Evolutionary conservation across 2,888 invertebrate species (phyloP), one percentile per base, ranked within the genome.

Genomic region (Tridacna gigas): DNA sequence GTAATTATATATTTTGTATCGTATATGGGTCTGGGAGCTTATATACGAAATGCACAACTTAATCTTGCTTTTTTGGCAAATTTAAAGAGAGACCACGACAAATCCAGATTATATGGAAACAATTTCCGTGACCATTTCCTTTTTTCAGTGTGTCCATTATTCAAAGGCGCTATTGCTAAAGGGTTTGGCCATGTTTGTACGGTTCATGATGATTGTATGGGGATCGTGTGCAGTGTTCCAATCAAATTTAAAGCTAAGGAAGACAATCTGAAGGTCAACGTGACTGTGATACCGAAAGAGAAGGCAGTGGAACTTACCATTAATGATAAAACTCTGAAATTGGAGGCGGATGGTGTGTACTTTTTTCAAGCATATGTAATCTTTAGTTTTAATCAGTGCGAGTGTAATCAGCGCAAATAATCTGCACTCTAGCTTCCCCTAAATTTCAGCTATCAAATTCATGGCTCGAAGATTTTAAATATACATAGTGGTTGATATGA

Each of bases 161-260:
- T 90, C 63, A 77, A 81, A 73, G 82, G 83, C 15, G 67, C 80
- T 12, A 79, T 90, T 47, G 84, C 86, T 61, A 28, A 37, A 28
- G 84, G 84, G 9, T 82, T 82, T 79, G 89, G 89, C 13, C 87
- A 89, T 74, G 63, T 87, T 5, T 90, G 89, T 77, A 84, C 80
- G 18, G 87, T 88, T 1, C 88, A 87, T 37, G 81, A 77, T n/a
- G 84, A 86, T 74, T 90, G 90, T 71, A 67, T 82, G 26, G 90
- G 89, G 37, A 71, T 90, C 11, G 80, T 84, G 0, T 90, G 89
- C 79, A 86, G 84, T 13, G 75, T 90, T 20, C 80, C 83, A 15
- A 18, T 90, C 2, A 77, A 51, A 15, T 28, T 71, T 45, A 78
- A 78, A 11, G 74, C 80, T 0, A 75, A 75, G 63, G 75, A 75